A percentile compares a stretch with the other conserved stretches of the same genome.
Conservation (phyloP, 1,140 invertebrate genomes). For the Neomicropteryx cornuta region DNA sequence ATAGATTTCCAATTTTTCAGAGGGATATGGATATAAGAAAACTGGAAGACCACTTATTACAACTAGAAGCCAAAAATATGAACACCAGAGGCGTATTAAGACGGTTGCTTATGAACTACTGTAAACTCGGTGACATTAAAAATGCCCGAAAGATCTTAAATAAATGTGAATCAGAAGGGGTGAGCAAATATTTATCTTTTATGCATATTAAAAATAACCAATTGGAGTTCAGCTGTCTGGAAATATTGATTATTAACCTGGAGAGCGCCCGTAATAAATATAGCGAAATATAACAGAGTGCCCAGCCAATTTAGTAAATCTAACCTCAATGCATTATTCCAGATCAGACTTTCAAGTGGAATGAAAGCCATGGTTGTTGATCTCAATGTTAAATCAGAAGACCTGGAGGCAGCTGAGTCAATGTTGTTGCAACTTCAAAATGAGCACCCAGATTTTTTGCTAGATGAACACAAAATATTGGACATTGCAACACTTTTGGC, state of each 20-base stretch:
- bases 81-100: slow-evolving; percentile 42
- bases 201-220: too few species aligned
- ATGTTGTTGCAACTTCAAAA: slow-evolving; percentile 33
- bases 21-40: slow-evolving; percentile 39
- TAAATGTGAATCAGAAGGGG: slow-evolving; percentile 30
- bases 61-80: slow-evolving; percentile 42
- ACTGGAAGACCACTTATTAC: slow-evolving; percentile 38
- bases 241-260: too few species aligned
- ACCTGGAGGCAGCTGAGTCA: slow-evolving; percentile 34
- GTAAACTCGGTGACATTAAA: slow-evolving; percentile 30
- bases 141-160: slow-evolving; percentile 33
- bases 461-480: slow-evolving; percentile 46
- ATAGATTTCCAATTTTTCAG: slow-evolving; percentile 23
- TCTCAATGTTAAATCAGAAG: slow-evolving; percentile 33
- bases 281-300: too few species aligned
- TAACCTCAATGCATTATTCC: too few species aligned
- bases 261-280: too few species aligned
- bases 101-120: slow-evolving; percentile 38
- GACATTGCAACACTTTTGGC: slow-evolving; percentile 41
- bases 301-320: too few species aligned
- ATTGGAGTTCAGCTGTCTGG: too few species aligned
- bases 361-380: slow-evolving; percentile 43
- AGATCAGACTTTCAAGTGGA: slow-evolving; percentile 38
- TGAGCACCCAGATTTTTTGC: slow-evolving; percentile 28
- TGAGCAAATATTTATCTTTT: slow-evolving; percentile 17